A percentile compares a stretch with the other conserved stretches of the same genome.
Conservation (phyloP, 1,140 invertebrate species). For the Calosoma granatense region DNA sequence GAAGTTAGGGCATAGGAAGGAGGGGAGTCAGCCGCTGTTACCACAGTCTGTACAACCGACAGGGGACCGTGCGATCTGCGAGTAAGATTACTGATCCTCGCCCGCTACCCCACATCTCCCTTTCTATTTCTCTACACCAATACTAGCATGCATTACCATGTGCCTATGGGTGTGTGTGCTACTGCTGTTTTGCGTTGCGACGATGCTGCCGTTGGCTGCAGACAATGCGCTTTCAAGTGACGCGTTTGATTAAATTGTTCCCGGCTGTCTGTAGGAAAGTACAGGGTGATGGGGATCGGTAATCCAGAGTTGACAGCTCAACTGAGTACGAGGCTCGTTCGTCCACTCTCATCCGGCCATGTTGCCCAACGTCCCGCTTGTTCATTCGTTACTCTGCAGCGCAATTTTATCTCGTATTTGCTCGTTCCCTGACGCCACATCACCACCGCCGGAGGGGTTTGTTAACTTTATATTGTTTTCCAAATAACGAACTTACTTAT, state of each 20-base stretch:
- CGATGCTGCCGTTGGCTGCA: neutral
- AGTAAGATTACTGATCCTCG: neutral
- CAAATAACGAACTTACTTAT: neutral
- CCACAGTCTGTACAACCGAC: neutral
- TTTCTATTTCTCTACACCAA: neutral
- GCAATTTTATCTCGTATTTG: too few species aligned
- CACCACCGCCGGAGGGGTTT: neutral
- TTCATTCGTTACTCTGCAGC: too few species aligned
- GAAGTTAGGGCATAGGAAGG: too few species aligned
- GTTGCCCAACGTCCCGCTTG: neutral
- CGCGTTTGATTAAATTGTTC: constrained; percentile 9
- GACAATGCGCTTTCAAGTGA: constrained; percentile 7
- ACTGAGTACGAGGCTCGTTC: neutral
- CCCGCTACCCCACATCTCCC: neutral
- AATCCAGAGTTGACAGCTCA: neutral
- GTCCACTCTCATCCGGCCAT: neutral
- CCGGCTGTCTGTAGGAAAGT: neutral
- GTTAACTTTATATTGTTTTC: neutral
- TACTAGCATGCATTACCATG: too few species aligned
- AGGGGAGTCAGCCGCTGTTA: neutral
- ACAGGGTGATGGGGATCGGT: neutral
- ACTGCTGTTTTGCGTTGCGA: neutral
- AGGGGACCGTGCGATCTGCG: neutral
- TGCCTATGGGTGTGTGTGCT: neutral
- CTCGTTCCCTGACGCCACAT: too few species aligned